Evolutionary conservation across 2,797 vertebrate genomes (phyloP).

Genomic region (Hyperoplus immaculatus): DNA sequence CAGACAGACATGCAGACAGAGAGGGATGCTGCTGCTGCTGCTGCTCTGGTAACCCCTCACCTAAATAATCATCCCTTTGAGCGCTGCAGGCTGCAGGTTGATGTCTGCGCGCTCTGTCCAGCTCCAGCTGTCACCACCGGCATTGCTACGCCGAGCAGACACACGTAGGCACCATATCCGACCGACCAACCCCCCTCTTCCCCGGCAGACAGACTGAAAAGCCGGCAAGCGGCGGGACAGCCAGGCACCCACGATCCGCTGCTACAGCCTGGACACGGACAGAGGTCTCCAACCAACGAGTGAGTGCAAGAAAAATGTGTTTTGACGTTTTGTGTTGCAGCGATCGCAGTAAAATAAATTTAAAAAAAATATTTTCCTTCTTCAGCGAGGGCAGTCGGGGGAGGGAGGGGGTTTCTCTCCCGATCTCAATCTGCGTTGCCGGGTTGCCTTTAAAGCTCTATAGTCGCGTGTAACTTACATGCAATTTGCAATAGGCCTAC

Average conservation of each 20-base stretch:
- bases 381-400: conserved; percentile 17
- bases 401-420: conserved; percentile 29
- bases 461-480: background rate
- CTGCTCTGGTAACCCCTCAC: conserved; percentile 76
- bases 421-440: conserved; percentile 61
- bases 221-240: conserved; percentile 73
- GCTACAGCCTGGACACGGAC: conserved; percentile 41
- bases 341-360: background rate
- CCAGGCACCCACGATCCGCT: conserved; percentile 41
- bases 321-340: background rate
- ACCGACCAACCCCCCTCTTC: conserved; percentile 63
- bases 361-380: conserved; percentile 42
- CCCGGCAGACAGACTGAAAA: conserved; percentile 53
- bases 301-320: conserved; percentile 21
- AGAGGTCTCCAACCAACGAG: conserved; percentile 27
- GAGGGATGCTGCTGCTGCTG: conserved; percentile 30
- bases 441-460: conserved; percentile 23
- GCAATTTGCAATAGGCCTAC: background rate
- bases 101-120: conserved; percentile 67
- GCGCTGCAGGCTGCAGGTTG: conserved; percentile 53
- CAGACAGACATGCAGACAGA: background rate
- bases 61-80: conserved; percentile 70
- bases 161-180: conserved; percentile 76
- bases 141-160: conserved; percentile 73
- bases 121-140: conserved; percentile 81